Conservation (phyloP, 2,888 invertebrate species). For the Cryptophagus acutangulus region DNA sequence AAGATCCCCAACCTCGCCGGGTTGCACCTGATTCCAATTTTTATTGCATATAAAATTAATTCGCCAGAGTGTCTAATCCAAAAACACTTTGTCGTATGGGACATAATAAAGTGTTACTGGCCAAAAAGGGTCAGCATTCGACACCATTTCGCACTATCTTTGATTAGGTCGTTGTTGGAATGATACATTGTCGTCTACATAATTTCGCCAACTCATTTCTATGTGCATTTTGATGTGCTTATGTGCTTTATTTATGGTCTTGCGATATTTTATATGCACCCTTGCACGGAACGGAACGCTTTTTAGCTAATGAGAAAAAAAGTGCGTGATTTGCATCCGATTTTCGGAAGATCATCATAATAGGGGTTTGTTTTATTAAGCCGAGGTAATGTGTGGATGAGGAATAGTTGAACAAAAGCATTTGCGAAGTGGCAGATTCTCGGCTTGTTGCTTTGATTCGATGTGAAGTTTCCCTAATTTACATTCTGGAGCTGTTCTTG, state of each 20-base stretch:
- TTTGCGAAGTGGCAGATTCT: constrained; percentile 32
- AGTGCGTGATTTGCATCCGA: too few species aligned
- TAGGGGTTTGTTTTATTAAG: too few species aligned
- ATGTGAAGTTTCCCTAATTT: constrained; percentile 40
- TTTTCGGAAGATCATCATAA: too few species aligned
- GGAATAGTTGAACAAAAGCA: constrained; percentile 20
- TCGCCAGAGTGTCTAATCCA: too few species aligned
- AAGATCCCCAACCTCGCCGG: too few species aligned
- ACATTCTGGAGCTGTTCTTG: constrained; percentile 37
- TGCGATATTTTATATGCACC: too few species aligned
- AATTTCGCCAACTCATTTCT: constrained; percentile 34
- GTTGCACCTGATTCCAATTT: too few species aligned
- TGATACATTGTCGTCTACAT: constrained; percentile 30
- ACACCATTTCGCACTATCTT: constrained; percentile 42
- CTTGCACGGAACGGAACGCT: too few species aligned
- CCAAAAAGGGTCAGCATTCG: constrained; percentile 36
- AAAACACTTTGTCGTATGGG: too few species aligned
- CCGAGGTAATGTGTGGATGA: constrained; percentile 10
- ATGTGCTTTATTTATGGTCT: too few species aligned
- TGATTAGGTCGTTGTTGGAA: constrained; percentile 39
- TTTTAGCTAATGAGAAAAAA: too few species aligned
- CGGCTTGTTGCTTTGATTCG: constrained; percentile 41
- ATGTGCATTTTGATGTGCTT: constrained; percentile 44
- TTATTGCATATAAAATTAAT: too few species aligned
- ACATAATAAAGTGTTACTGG: constrained; percentile 5